Evolutionary conservation across 2,113 vertebrate species (phyloP), one percentile per base, ranked within the genome.

Genomic region (Coptodon bakossiorum): DNA sequence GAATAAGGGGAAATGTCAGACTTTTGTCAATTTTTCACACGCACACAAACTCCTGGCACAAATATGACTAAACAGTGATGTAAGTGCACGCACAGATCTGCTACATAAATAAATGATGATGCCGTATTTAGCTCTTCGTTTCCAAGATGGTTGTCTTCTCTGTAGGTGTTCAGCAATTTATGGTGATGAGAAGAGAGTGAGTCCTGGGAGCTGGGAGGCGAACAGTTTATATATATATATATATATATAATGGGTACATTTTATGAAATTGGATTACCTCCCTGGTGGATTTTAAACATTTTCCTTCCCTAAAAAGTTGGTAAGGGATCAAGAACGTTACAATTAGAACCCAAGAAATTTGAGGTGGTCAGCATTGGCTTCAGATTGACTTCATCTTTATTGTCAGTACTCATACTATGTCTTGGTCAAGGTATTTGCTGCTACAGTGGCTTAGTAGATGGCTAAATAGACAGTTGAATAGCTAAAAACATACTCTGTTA

Each of bases 1-100:
- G 87, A 89, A 68, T 40, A 82, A 86, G 88, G 81, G 48, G 19
- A 90, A 86, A 88, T 90, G 80, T 87, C 88, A 89, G 80, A 76
- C 57, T 87, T 68, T 81, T 90, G 56, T 87, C 80, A 91, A 29
- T 76, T 88, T 83, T 71, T 87, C 14, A 40, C 78, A 80, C 56
- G 40, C 52, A 82, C 5, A 9, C 79, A 83, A 86, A 73, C 38
- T 56, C 56, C 53, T 48, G 14, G 50, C 17, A 52, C 36, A 88
- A 56, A 24, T 17, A 63, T 71, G 57, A 36, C 24, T 48, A 87
- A 43, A 89, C 34, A 84, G 11, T 31, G 3, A 56, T 71, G 29
- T 45, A 24, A 80, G 54, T 38, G 19, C 73, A 89, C 80, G 81
- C n/a, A 36, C 8, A 78, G 9, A 82, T 53, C 83, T 34, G 27